These are phyloP conservation scores for Campylorhamphus procurvoides DNA, from an alignment of 2,113 vertebrate genomes.

Conservation along the genomic window DNA sequence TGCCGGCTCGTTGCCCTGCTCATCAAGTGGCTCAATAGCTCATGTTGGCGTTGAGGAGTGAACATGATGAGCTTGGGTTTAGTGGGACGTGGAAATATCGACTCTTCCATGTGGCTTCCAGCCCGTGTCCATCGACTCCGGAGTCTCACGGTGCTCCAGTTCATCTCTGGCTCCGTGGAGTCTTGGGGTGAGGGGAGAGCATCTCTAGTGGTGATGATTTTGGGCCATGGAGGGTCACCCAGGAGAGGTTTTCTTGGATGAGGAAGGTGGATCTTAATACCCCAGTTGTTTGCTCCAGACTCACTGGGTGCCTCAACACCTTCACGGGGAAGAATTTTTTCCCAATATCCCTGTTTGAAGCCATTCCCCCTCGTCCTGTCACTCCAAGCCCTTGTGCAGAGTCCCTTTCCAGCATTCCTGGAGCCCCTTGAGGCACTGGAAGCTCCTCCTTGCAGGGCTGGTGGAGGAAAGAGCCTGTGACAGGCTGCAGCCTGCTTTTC, in stretches of 20 bases:
- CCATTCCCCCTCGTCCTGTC: not conserved
- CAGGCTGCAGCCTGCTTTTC: not conserved
- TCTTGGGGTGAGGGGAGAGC: not conserved
- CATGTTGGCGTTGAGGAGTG: not conserved
- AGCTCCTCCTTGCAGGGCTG: not conserved
- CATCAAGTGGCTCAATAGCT: not conserved
- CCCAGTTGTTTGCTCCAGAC: accelerated
- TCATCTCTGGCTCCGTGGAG: not conserved
- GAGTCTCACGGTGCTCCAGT: not conserved
- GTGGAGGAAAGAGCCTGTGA: not conserved
- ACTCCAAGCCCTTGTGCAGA: not conserved
- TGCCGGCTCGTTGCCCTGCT: not conserved
- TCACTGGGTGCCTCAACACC: accelerated
- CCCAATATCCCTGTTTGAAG: not conserved
- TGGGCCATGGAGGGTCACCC: not conserved
- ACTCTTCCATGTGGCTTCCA: not conserved
- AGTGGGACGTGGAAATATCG: not conserved
- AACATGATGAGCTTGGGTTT: accelerated
- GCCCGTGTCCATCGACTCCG: accelerated
- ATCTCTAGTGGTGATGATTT: not conserved
- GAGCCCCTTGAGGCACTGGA: not conserved
- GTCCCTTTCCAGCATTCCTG: not conserved
- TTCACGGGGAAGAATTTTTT: not conserved
- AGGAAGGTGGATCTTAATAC: not conserved
- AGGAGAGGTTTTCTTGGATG: too few species aligned